These are phyloP conservation scores for Rhagoletis pomonella DNA, from an alignment of 1,140 invertebrate genomes.

Conservation along the genomic window DNA sequence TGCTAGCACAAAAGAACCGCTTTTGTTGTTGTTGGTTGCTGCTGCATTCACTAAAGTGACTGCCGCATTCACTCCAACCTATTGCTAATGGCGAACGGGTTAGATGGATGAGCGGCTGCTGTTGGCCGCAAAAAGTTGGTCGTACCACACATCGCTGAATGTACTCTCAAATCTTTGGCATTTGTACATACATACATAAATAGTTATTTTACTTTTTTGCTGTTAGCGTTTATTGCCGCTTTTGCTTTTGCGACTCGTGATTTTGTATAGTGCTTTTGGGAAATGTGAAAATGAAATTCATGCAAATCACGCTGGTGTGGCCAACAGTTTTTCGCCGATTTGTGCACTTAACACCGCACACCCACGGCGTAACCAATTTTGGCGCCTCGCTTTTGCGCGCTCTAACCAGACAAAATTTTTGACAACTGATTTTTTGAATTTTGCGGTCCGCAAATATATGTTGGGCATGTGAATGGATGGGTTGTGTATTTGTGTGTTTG, in stretches of 20 bases:
- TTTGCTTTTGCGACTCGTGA: background rate
- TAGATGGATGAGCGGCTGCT: background rate
- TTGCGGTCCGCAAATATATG: background rate
- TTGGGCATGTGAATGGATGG: background rate
- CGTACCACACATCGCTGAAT: background rate
- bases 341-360: background rate
- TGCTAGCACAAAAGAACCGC: background rate
- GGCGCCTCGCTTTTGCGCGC: background rate
- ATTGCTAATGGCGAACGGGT: constrained; percentile 35
- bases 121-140: background rate
- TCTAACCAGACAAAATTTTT: background rate
- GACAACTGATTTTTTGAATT: constrained; percentile 7
- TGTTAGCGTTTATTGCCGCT: background rate
- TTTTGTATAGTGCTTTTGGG: background rate
- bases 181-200: background rate
- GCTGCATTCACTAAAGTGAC: constrained; percentile 7
- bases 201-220: background rate
- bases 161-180: background rate
- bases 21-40: background rate
- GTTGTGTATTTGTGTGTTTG: background rate
- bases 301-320: constrained; percentile 34
- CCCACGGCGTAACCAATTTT: background rate
- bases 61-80: background rate
- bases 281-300: constrained; percentile 31
- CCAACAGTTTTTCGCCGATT: background rate